Percentiles rank a stretch among this genome's conserved stretches.
Evolutionary conservation across 2,888 invertebrate genomes (phyloP).

Genomic region (Aleiodes leptofemur): DNA sequence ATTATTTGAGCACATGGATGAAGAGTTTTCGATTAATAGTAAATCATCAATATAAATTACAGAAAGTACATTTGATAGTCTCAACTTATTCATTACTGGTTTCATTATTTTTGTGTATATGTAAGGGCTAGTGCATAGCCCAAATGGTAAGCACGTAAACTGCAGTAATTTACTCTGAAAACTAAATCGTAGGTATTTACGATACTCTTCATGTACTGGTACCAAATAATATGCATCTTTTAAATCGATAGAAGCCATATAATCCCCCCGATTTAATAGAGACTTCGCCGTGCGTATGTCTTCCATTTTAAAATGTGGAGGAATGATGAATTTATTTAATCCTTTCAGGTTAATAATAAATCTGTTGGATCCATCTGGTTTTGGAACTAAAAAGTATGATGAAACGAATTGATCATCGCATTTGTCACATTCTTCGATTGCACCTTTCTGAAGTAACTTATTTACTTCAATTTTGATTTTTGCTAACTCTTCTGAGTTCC

Average conservation of each 20-base stretch:
- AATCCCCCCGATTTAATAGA: background rate
- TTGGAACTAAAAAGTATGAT: conserved; percentile 24
- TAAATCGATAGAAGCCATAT: background rate
- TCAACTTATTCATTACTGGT: conserved; percentile 5
- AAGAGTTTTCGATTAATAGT: background rate
- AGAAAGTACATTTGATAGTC: background rate
- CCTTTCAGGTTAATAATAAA: conserved; percentile 19
- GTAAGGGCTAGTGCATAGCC: conserved; percentile 1
- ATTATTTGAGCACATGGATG: background rate
- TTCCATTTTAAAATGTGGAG: conserved; percentile 21
- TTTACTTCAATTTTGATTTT: background rate
- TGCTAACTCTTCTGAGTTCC: background rate
- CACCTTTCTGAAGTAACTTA: conserved; percentile 20
- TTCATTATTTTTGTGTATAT: conserved; percentile 14
- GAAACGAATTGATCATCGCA: conserved; percentile 10
- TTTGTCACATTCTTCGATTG: conserved; percentile 13
- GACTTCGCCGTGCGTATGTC: background rate
- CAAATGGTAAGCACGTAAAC: conserved; percentile 5
- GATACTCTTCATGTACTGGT: background rate
- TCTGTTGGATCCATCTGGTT: conserved; percentile 25
- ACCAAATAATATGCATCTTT: conserved; percentile 10
- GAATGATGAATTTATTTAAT: conserved; percentile 3
- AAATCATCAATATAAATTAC: conserved; percentile 21
- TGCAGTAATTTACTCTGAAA: background rate
- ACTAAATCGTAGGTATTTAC: background rate